phyloP scores from a whole-genome alignment of 1,140 invertebrate species.

The Panulirus ornatus region DNA sequence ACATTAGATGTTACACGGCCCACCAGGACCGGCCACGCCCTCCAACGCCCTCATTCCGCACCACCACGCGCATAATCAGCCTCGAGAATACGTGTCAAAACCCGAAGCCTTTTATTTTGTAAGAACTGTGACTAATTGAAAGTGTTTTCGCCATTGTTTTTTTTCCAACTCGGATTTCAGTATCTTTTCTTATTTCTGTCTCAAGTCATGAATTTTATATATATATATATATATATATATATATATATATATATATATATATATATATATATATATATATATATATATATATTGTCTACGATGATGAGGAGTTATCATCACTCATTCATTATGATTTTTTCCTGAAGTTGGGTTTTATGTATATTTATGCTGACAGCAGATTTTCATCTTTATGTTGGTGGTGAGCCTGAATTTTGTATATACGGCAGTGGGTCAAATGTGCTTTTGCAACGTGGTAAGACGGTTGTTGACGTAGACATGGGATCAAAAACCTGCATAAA shows the following conservation, averaged over 20 bases:
- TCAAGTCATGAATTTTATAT: not conserved
- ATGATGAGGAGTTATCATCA: too few relatives aligned
- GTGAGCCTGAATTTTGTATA: too few relatives aligned
- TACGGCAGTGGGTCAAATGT: too few relatives aligned
- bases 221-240: not conserved
- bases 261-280: constrained; percentile 31
- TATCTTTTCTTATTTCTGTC: not conserved
- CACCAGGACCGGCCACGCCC: too few relatives aligned
- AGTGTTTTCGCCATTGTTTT: not conserved
- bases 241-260: constrained; percentile 26
- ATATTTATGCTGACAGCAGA: not conserved
- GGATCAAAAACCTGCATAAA: too few relatives aligned
- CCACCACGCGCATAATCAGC: not conserved
- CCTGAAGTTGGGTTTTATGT: not conserved
- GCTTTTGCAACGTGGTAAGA: too few relatives aligned
- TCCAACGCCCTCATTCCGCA: too few relatives aligned
- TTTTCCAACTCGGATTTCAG: not conserved
- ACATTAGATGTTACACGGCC: not conserved
- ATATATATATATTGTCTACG: constrained; percentile 31
- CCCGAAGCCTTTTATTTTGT: not conserved
- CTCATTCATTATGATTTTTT: too few relatives aligned
- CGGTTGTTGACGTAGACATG: too few relatives aligned
- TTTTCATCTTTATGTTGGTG: not conserved
- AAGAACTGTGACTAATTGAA: not conserved
- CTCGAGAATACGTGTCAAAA: too few relatives aligned